phyloP scores from a whole-genome alignment of 2,113 vertebrate genomes.

The Actenoides hombroni region DNA sequence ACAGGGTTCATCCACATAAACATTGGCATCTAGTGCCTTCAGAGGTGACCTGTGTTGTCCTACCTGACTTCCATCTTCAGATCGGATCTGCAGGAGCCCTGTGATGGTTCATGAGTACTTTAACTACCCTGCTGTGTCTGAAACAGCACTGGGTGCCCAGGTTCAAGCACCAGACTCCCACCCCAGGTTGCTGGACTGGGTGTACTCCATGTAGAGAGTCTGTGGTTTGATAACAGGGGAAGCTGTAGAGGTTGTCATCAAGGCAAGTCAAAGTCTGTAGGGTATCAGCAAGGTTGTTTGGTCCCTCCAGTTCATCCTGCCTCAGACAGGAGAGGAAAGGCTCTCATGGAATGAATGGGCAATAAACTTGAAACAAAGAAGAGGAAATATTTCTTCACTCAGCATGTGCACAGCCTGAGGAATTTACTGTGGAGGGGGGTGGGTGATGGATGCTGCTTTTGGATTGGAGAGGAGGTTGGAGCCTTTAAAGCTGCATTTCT shows the following conservation, averaged over 20 bases:
- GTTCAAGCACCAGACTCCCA: background rate
- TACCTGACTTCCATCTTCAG: background rate
- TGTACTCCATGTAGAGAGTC: background rate
- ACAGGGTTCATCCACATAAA: background rate
- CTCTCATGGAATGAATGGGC: background rate
- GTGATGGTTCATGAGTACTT: background rate
- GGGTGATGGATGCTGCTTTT: background rate
- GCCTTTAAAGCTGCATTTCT: background rate
- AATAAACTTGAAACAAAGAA: background rate
- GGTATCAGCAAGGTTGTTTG: too few species aligned
- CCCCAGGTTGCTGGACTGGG: background rate
- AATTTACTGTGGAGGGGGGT: background rate
- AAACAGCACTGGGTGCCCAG: background rate
- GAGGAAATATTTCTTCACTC: background rate
- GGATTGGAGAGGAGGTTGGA: background rate
- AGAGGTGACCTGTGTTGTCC: background rate
- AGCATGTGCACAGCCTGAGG: background rate
- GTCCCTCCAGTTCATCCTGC: background rate
- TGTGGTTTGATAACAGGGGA: background rate
- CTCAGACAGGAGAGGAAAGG: background rate
- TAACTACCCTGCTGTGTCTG: background rate
- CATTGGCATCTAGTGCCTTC: background rate
- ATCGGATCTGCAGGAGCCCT: background rate
- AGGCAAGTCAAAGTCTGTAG: background rate
- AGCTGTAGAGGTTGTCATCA: background rate